Percentiles rank a stretch among this genome's conserved stretches.
These are phyloP conservation scores for Drosophila yakuba DNA, from an alignment of 1,140 invertebrate species.

Conservation along the genomic window DNA sequence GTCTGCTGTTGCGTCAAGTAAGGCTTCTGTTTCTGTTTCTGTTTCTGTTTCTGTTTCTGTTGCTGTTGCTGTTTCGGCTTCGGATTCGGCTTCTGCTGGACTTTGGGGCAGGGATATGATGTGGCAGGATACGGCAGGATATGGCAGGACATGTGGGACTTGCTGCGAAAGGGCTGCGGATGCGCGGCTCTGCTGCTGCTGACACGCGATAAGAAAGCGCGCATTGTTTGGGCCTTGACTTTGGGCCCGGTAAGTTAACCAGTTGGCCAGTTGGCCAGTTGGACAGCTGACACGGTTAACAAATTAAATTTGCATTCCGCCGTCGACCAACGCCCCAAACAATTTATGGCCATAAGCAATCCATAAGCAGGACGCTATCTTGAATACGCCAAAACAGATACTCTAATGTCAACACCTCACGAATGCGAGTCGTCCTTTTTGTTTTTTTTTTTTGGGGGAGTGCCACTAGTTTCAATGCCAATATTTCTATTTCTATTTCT, in stretches of 20 bases:
- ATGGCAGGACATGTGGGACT: slow-evolving; percentile 38
- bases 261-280: background rate
- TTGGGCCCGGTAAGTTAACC: slow-evolving; percentile 29
- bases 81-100: slow-evolving; percentile 12
- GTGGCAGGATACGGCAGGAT: slow-evolving; percentile 31
- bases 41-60: too few relatives aligned
- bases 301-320: slow-evolving; percentile 63
- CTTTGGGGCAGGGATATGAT: slow-evolving; percentile 23
- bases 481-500: slow-evolving; percentile 32
- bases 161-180: slow-evolving; percentile 8
- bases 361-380: slow-evolving; percentile 32
- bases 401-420: slow-evolving; percentile 60
- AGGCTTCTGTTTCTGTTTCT: slow-evolving; percentile 15
- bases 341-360: slow-evolving; percentile 65
- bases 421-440: slow-evolving; percentile 9
- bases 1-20: slow-evolving; percentile 73
- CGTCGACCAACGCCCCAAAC: slow-evolving; percentile 23
- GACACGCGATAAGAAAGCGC: slow-evolving; percentile 77
- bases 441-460: slow-evolving; percentile 2
- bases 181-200: slow-evolving; percentile 36
- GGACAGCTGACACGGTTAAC: slow-evolving; percentile 42
- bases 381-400: slow-evolving; percentile 57
- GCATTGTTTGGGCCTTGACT: slow-evolving; percentile 48
- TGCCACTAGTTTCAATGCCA: slow-evolving; percentile 2
- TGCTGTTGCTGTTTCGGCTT: slow-evolving; percentile 8